Evolutionary conservation across 1,140 invertebrate genomes (phyloP), one percentile per base, ranked within the genome.

Genomic region (Heliconius nattereri): DNA sequence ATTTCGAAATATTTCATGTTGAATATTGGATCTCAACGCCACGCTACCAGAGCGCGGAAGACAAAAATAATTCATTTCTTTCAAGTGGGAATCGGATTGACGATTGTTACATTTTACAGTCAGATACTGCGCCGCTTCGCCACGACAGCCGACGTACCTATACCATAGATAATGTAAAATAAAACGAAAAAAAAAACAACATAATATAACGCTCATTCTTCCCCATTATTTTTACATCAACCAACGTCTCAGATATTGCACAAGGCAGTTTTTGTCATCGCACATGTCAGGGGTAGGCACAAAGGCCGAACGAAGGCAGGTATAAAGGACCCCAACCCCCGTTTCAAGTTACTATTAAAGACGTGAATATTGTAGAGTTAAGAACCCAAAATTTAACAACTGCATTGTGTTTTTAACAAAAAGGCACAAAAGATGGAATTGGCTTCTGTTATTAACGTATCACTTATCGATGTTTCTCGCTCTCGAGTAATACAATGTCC

Each of bases 381-480:
- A 94, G 92, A 93, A 92, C 91, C 90, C 91, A 93, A 93, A 92
- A 93, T 92, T 92, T 93, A 92, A 93, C 91, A 92, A 94, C 90
- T 91, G 89, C 88, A 92, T 94, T 94, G 92, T 93, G 75, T 85
- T 84, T 57, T 75, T 82, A 89, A 93, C 90, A 93, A 94, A 88
- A 88, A 87, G 49, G 84, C 82, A 93, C 91, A 94, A 94, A 86
- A 90, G 91, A 90, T 89, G 86, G 85, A 85, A 93, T 92, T 90
- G 83, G 90, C 92, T 94, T 88, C 92, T 91, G 91, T 90, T 93
- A 93, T 92, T 91, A 91, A 90, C 90, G 91, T 92, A 92, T 93
- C 91, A 86, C 87, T 91, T 89, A 92, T 89, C 87, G 85, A 79
- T 86, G 85, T 92, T 86, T 92, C 89, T 90, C 89, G 89, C 88